Base-by-base conservation (phyloP, 2,797 vertebrate genomes). In the Mormyrops boulengeri region DNA sequence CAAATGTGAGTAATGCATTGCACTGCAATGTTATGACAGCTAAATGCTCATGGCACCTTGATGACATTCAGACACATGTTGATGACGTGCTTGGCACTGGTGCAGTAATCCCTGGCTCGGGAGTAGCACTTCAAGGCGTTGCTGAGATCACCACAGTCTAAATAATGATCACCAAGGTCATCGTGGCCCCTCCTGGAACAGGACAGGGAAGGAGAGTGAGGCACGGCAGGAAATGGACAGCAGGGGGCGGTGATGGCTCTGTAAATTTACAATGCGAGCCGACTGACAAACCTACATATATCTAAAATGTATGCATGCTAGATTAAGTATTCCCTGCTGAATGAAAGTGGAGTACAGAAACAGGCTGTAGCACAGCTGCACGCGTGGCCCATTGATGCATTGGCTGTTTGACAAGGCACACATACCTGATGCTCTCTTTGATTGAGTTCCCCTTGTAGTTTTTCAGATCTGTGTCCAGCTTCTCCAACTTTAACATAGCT, bases 41-140 rank as follows among this genome's bases (percentile, higher is more conserved):
- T 34, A 12, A 9, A 26, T 69, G 38, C 17, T 22, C 80, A 26
- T 6, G 47, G n/a, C 95, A 99, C 98, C 98, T 99, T 99, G 94
- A 99, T 99, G 92, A 99, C 98, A 60, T 99, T 99, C 93, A 99
- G 97, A 95, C 98, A 99, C 98, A 99, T 99, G 95, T 99, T 99
- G 93, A 99, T 99, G 92, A 99, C 98, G 1, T 99, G 98, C 91
- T 99, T 99, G 92, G 98, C 98, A 89, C 98, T 99, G 93, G 98
- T 99, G 93, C 98, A 99, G 95, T 99, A 99, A 95, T 99, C 98
- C 91, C 98, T 96, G 91, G 98, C 98, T 92, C 98, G 94, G 0
- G 98, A 99, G 91, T 99, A 99, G 93, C 98, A 99, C 93, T 99
- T 99, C 41, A 99, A 97, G 90, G 98, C 98, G 0, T 99, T 99